Base-by-base conservation (phyloP, 2,888 invertebrate genomes). In the Adineta ricciae region DNA sequence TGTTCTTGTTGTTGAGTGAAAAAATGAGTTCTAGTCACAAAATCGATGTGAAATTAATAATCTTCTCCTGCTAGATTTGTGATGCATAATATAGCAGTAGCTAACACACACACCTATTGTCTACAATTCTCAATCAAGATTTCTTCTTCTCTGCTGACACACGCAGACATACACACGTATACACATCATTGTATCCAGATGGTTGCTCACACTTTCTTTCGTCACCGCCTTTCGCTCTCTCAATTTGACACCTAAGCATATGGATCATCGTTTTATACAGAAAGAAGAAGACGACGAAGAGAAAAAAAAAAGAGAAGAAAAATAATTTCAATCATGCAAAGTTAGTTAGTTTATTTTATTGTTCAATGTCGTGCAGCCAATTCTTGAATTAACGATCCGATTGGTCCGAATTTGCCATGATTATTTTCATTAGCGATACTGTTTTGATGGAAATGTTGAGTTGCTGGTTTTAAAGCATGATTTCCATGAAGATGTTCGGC, bases 401-500 rank as follows among this genome's bases (percentile, higher is more conserved):
- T 64, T 0, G 64, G 64, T 64, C 64, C 64, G 32, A 32, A 64
- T 64, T 64, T 64, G 14, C 64, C 64, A 64, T 64, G 27, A 32
- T n/a, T 64, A 64, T 9, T 64, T 64, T 64, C 64, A 64, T 64
- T 64, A 32, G 32, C 16, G 32, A 32, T 64, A 64, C 64, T 64
- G 64, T 64, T 64, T 27, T 64, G 64, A 64, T 64, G 64, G 19
- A 19, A 32, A 64, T 64, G 64, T 16, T 64, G 64, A 64, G 27
- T 24, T 11, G 41, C 11, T 78, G 78, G n/a, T n/a, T 24, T n/a
- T 78, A 78, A 78, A 41, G 78, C 21, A 41, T 41, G 2, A 78
- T 78, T 78, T 78, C n/a, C 78, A 78, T 78, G 38, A 78, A 78
- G 38, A 78, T 78, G 41, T n/a, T 78, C 78, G 41, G 78, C 27